A percentile compares a stretch with the other conserved stretches of the same genome.
Evolutionary conservation across 53 echinoderm and acorn worm species (phyloP).

Genomic region (Luidia sarsii): DNA sequence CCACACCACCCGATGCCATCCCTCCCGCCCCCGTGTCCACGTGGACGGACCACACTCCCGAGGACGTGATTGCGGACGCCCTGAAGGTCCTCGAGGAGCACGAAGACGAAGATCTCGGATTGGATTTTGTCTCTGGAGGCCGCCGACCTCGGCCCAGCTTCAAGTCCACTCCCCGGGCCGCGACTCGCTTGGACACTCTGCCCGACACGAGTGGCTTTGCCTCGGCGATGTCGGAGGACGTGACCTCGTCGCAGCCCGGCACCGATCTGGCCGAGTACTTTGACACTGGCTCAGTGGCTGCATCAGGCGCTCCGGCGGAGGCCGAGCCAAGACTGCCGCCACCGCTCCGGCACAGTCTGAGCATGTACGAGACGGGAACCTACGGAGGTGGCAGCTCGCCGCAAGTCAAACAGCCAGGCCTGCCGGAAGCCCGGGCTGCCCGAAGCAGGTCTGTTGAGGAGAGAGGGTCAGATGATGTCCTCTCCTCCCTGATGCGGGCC

Average conservation of each 20-base stretch:
- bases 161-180: background rate
- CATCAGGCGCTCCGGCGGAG: background rate
- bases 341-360: constrained; percentile 49
- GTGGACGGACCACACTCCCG: constrained; percentile 54
- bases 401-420: constrained; percentile 4
- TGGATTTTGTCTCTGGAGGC: background rate
- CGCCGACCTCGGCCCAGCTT: background rate
- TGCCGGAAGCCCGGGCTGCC: constrained; percentile 9
- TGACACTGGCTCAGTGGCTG: constrained; percentile 36
- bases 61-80: constrained; percentile 73
- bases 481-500: constrained; percentile 32
- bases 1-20: background rate
- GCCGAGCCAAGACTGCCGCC: constrained; percentile 19
- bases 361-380: constrained; percentile 41
- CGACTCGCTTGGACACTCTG: constrained; percentile 7
- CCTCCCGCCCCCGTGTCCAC: background rate
- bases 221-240: constrained; percentile 49
- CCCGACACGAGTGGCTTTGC: constrained; percentile 86
- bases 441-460: constrained; percentile 6
- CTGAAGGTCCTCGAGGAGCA: constrained; percentile 75
- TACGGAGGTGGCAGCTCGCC: background rate
- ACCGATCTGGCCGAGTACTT: constrained; percentile 80
- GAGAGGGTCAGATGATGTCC: constrained; percentile 1
- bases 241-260: constrained; percentile 55
- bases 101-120: constrained; percentile 38